Conservation (phyloP, 2,797 vertebrate species). For the Enteromius unitaeniatus region DNA sequence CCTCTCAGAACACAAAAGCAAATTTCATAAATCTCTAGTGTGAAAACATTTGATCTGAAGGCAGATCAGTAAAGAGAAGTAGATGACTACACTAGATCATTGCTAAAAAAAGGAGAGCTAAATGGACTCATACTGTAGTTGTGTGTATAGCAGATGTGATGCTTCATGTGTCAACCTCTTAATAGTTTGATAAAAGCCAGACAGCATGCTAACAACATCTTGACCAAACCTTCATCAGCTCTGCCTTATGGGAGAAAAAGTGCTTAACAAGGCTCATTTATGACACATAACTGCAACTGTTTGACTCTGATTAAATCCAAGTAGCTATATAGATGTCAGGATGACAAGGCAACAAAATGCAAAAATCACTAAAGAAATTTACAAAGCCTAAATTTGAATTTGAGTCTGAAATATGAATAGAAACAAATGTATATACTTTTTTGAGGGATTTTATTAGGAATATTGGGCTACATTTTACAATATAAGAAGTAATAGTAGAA, state of each 20-base stretch:
- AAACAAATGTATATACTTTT: neutral
- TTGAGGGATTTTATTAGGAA: neutral
- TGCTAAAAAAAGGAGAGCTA: neutral
- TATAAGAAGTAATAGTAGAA: too few species aligned
- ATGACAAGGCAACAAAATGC: neutral
- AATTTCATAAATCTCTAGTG: conserved; percentile 3
- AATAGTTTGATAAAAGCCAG: conserved; percentile 2
- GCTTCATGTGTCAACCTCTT: neutral
- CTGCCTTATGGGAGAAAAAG: neutral
- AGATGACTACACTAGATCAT: neutral
- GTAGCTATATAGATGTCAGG: neutral
- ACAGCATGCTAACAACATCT: neutral
- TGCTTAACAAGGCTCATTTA: neutral
- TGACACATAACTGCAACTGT: neutral
- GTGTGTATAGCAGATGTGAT: neutral
- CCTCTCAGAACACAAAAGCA: neutral
- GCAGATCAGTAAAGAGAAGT: neutral
- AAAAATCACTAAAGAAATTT: neutral
- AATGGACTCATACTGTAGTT: neutral
- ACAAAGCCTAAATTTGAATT: too few species aligned
- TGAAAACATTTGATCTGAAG: neutral
- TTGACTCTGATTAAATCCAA: neutral
- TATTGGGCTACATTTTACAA: neutral
- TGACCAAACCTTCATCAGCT: neutral
- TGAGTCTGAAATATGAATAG: neutral